These are phyloP conservation scores for Tetheella fluctuosa DNA, from an alignment of 2,888 invertebrate species.

Conservation along the genomic window DNA sequence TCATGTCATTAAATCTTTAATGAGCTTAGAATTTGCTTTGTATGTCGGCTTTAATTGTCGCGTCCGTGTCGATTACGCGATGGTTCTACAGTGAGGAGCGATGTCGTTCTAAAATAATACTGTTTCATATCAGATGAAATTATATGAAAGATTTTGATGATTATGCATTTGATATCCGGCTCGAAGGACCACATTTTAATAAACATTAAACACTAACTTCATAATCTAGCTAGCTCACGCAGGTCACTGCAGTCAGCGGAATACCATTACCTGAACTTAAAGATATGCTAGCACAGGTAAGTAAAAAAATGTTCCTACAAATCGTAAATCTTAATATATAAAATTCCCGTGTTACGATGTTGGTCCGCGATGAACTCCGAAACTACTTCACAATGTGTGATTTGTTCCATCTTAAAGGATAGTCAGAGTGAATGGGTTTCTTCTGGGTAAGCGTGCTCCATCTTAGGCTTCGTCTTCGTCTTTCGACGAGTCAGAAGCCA, in stretches of 20 bases:
- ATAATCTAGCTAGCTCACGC: background rate
- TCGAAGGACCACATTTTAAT: background rate
- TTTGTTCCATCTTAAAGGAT: too few species aligned
- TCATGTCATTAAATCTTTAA: background rate
- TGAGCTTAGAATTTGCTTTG: background rate
- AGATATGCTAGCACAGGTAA: background rate
- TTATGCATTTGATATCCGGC: background rate
- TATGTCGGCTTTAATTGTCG: background rate
- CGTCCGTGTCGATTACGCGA: background rate
- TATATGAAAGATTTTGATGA: background rate
- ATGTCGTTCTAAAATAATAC: background rate
- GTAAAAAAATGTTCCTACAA: too few species aligned
- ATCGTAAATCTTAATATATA: too few species aligned
- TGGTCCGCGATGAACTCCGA: too few species aligned
- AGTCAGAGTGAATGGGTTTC: too few species aligned
- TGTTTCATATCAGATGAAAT: background rate
- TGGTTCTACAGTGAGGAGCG: background rate
- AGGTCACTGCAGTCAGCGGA: background rate
- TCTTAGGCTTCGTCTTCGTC: too few species aligned
- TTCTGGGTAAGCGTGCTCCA: too few species aligned
- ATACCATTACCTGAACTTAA: background rate
- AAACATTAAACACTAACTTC: background rate
- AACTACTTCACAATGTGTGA: too few species aligned
- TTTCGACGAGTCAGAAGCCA: too few species aligned
- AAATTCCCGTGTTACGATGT: too few species aligned